Percentiles rank a stretch among this genome's conserved stretches.
Evolutionary conservation across 2,113 vertebrate genomes (phyloP).

Genomic region (Dolichotis patagonum): DNA sequence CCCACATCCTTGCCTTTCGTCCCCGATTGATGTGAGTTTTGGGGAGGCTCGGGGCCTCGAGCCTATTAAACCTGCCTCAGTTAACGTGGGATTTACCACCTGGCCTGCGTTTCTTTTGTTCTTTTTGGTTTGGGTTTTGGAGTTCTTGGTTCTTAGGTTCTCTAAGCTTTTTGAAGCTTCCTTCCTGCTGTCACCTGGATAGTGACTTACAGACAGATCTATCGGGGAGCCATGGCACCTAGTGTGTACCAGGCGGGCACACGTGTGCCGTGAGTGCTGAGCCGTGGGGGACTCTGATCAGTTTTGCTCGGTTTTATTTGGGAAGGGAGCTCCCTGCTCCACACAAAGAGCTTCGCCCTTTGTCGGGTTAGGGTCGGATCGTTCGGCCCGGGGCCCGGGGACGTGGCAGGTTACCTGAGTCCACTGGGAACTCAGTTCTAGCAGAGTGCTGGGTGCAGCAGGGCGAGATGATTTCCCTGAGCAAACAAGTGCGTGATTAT

Average conservation of each 20-base stretch:
- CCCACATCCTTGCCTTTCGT: neutral
- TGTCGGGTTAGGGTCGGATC: neutral
- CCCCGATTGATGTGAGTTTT: neutral
- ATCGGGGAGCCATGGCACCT: too few species aligned
- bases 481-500: neutral
- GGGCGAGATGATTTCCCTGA: neutral
- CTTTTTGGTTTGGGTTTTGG: neutral
- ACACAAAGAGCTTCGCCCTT: slow-evolving; percentile 6
- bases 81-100: neutral
- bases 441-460: neutral
- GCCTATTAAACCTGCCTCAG: neutral
- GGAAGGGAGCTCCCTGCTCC: neutral
- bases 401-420: neutral
- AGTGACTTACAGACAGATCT: too few species aligned
- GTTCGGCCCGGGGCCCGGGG: neutral
- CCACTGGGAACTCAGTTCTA: neutral
- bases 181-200: neutral
- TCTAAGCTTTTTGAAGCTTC: neutral
- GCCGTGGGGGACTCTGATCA: neutral
- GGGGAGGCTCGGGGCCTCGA: neutral
- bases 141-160: slow-evolving; percentile 12
- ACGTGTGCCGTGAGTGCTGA: neutral
- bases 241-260: neutral
- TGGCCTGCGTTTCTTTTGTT: neutral
- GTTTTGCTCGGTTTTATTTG: slow-evolving; percentile 26